A percentile compares a stretch with the other conserved stretches of the same genome.
Conservation (phyloP, 2,888 invertebrate genomes). For the Oxytorus armatus region DNA sequence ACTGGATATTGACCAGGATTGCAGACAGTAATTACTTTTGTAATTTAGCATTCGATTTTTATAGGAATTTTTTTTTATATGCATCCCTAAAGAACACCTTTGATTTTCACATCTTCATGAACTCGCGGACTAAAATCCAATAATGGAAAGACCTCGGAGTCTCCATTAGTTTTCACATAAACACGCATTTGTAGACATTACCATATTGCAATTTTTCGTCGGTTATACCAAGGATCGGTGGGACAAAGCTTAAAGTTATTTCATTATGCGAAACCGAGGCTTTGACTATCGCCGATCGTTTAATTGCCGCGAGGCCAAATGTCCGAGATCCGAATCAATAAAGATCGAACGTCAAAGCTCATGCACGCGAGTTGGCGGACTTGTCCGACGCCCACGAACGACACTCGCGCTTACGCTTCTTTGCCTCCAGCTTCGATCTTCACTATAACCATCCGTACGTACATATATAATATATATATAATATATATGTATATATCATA, state of each 20-base stretch:
- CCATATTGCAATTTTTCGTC: slow-evolving; percentile 34
- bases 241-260: slow-evolving; percentile 28
- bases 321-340: slow-evolving; percentile 55
- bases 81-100: too few species aligned
- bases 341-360: slow-evolving; percentile 64
- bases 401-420: slow-evolving; percentile 41
- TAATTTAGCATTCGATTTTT: slow-evolving; percentile 12
- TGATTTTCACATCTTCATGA: slow-evolving; percentile 13
- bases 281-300: slow-evolving; percentile 50
- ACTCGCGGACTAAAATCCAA: background rate
- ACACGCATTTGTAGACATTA: slow-evolving; percentile 16
- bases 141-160: slow-evolving; percentile 9
- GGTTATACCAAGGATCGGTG: background rate
- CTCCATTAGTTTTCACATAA: slow-evolving; percentile 45
- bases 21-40: background rate
- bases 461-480: background rate
- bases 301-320: slow-evolving; percentile 49
- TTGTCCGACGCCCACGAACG: slow-evolving; percentile 60
- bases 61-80: too few species aligned
- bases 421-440: slow-evolving; percentile 30
- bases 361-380: slow-evolving; percentile 40
- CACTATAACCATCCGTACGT: background rate
- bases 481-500: background rate
- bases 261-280: slow-evolving; percentile 7
- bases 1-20: too few species aligned